Evolutionary conservation across 2,113 vertebrate species (phyloP).

Genomic region (Choloepus hoffmanni): DNA sequence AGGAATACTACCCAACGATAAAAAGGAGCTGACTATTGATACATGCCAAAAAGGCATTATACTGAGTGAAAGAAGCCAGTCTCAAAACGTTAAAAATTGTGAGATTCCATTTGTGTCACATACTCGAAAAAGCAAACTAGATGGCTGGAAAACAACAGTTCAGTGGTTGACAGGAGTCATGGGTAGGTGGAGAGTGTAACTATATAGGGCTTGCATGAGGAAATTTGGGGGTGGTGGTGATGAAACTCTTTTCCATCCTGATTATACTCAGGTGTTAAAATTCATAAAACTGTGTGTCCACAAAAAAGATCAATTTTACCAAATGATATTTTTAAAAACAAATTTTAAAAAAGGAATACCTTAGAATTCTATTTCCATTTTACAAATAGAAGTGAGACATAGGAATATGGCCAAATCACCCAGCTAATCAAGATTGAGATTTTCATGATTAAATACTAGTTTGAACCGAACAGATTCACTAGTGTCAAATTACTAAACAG

Average conservation of each 20-base stretch:
- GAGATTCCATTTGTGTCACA: not conserved
- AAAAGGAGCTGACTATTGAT: not conserved
- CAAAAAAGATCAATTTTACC: not conserved
- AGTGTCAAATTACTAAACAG: not conserved
- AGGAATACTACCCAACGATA: not conserved
- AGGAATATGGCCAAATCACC: not conserved
- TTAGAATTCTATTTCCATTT: not conserved
- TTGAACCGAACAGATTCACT: not conserved
- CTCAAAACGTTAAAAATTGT: not conserved
- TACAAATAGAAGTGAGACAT: not conserved
- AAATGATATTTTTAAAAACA: not conserved
- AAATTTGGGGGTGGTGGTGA: not conserved
- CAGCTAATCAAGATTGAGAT: not conserved
- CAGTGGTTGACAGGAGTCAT: not conserved
- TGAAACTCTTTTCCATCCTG: not conserved
- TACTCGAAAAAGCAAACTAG: not conserved
- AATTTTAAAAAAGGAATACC: not conserved
- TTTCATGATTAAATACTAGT: not conserved
- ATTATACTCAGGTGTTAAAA: not conserved
- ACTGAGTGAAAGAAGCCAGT: not conserved
- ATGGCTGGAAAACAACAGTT: not conserved
- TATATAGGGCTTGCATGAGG: not conserved
- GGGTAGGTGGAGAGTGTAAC: not conserved
- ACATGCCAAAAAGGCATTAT: not conserved
- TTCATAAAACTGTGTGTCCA: not conserved